Evolutionary conservation across 37 sponge, comb jelly and placozoan species (phyloP).

Genomic region (Beroe ovata): DNA sequence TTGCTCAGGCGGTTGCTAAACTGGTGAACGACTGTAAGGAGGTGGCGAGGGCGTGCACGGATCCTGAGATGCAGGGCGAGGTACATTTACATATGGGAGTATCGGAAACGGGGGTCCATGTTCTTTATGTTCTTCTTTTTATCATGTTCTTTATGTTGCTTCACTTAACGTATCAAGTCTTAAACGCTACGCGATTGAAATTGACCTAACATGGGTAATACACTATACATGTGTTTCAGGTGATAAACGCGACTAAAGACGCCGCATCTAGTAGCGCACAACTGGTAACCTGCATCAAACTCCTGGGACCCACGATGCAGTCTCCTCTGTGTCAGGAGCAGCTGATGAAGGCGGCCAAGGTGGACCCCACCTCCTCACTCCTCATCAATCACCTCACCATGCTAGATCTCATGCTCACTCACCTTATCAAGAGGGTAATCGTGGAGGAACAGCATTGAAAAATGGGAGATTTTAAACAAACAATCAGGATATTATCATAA

Average conservation of each 20-base stretch:
- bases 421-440: not conserved
- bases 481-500: too few relatives aligned
- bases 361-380: constrained; percentile 23
- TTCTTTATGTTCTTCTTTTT: too few relatives aligned
- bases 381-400: constrained; percentile 20
- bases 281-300: constrained; percentile 66
- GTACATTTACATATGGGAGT: too few relatives aligned
- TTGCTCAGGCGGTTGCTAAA: constrained; percentile 48
- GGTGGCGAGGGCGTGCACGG: constrained; percentile 55
- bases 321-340: constrained; percentile 76
- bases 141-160: too few relatives aligned
- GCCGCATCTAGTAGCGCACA: constrained; percentile 87
- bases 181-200: too few relatives aligned
- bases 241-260: constrained; percentile 78
- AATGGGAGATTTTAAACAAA: too few relatives aligned
- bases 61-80: constrained; percentile 61
- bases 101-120: too few relatives aligned
- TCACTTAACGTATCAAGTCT: too few relatives aligned
- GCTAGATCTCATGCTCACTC: constrained; percentile 14
- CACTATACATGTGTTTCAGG: not conserved
- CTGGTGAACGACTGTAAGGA: constrained; percentile 63
- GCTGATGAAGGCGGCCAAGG: constrained; percentile 75
- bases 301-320: constrained; percentile 69
- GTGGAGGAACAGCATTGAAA: too few relatives aligned
- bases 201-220: too few relatives aligned